A percentile compares a stretch with the other conserved stretches of the same genome.
Conservation (phyloP, 2,888 invertebrate genomes). For the Agrotis segetum region DNA sequence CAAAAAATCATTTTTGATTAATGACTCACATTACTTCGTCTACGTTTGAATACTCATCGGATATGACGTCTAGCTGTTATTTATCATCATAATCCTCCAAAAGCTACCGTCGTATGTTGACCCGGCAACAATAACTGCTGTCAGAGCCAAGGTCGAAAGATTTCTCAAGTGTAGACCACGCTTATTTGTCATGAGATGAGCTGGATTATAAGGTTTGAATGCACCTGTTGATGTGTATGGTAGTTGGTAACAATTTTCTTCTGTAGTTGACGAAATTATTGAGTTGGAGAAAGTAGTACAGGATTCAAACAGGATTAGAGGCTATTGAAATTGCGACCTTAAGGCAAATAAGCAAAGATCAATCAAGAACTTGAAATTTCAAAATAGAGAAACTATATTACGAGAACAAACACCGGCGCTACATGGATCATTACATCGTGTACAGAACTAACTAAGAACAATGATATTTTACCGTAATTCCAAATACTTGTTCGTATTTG, state of each 20-base stretch:
- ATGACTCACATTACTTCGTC: conserved; percentile 58
- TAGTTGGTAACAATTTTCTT: conserved; percentile 14
- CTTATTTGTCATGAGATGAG: conserved; percentile 61
- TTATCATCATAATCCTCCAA: conserved; percentile 62
- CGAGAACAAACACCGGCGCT: conserved; percentile 55
- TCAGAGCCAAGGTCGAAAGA: conserved; percentile 39
- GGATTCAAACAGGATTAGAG: no score
- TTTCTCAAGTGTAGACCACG: conserved; percentile 49
- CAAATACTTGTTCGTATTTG: conserved; percentile 82
- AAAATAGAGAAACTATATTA: conserved; percentile 42
- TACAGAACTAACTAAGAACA: conserved; percentile 76
- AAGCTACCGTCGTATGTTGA: conserved; percentile 64
- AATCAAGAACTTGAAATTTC: not conserved
- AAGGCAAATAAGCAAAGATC: not conserved
- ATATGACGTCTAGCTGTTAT: conserved; percentile 51
- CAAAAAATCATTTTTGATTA: conserved; percentile 54
- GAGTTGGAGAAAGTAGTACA: conserved; percentile 13
- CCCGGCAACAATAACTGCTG: conserved; percentile 61
- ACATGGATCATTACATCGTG: conserved; percentile 75
- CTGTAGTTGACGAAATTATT: not conserved
- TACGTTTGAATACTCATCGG: conserved; percentile 49
- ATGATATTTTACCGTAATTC: conserved; percentile 84
- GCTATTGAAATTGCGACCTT: not conserved
- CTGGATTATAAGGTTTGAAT: conserved; percentile 50
- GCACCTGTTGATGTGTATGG: conserved; percentile 36